Base-by-base conservation (phyloP, 35 echinoderm and acorn worm species). In the Chiridota heheva region DNA sequence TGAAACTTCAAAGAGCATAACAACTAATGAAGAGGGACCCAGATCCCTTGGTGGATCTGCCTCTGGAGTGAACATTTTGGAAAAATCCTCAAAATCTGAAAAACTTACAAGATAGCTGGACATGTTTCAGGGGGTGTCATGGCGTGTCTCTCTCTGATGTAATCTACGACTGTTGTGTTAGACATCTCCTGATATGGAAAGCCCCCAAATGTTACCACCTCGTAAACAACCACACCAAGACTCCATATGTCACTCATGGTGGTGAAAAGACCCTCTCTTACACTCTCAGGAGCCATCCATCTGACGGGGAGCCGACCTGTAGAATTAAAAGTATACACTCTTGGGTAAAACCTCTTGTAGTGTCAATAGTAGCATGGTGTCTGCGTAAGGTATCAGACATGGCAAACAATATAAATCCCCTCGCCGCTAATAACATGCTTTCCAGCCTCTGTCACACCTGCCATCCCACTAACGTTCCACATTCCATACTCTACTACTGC, bases 231-330 rank as follows among this genome's bases (percentile, higher is more conserved):
- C 5, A 90, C 70, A 12, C 92, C 92, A 0, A 90, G 60, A 31
- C 82, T 86, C 92, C 87, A 90, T 1, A 90, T 51, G 64, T 96
- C 92, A 70, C 92, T 96, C 82, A 85, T 96, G 35, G 69, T 85
- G 30, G 91, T 96, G 40, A 96, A 96, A 31, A 96, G 33, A 33
- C 91, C 91, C 38, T 96, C 91, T 4, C 63, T 76, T 13, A 96
- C 58, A 61, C 87, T 90, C 81, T 96, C 91, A 27, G 91, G 91
- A 17, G 91, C 91, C 91, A 96, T 96, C 91, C 91, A 95, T 15
- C 91, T 35, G 2, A 95, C 86, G 41, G 91, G 91, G 24, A 95
- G 66, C 44, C 78, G 82, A 36, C 91, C 91, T 95, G 44, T 4
- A 84, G 7, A 53, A 53, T 13, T 53, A 53, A n/a, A 53, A 10